These are phyloP conservation scores for Procapra przewalskii DNA, from an alignment of 2,113 vertebrate species.

Conservation along the genomic window DNA sequence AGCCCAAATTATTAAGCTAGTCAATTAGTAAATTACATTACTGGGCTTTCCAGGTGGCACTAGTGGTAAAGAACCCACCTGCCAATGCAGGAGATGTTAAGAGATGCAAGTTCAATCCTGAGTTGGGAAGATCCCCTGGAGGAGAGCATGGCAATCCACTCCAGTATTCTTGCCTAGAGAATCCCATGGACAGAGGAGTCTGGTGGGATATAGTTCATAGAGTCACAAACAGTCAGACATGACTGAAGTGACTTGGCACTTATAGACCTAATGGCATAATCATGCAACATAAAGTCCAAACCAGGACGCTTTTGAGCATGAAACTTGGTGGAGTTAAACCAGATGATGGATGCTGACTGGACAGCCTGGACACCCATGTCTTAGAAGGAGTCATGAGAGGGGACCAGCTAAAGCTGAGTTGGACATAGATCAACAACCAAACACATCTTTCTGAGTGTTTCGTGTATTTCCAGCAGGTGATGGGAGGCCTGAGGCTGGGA, in stretches of 20 bases:
- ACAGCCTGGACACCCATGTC: fast-evolving
- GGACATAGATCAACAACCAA: fast-evolving
- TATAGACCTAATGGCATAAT: neutral
- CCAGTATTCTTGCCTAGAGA: neutral
- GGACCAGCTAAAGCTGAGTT: fast-evolving
- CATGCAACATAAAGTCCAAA: neutral
- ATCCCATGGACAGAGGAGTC: neutral
- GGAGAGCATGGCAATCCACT: neutral
- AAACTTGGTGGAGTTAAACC: neutral
- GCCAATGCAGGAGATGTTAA: neutral
- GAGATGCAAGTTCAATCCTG: neutral
- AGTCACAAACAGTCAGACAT: neutral
- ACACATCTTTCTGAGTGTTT: neutral
- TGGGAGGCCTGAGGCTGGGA: neutral
- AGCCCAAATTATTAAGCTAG: neutral
- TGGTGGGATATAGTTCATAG: neutral
- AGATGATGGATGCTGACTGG: fast-evolving
- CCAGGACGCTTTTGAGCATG: neutral
- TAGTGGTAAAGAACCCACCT: neutral
- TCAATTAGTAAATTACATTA: neutral
- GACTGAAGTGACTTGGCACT: neutral
- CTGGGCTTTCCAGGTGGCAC: neutral
- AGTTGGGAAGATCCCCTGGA: neutral
- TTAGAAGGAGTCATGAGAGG: neutral
- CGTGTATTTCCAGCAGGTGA: fast-evolving